Conservation (phyloP, 2,113 vertebrate species). For the Hippocampus mohnikei region DNA sequence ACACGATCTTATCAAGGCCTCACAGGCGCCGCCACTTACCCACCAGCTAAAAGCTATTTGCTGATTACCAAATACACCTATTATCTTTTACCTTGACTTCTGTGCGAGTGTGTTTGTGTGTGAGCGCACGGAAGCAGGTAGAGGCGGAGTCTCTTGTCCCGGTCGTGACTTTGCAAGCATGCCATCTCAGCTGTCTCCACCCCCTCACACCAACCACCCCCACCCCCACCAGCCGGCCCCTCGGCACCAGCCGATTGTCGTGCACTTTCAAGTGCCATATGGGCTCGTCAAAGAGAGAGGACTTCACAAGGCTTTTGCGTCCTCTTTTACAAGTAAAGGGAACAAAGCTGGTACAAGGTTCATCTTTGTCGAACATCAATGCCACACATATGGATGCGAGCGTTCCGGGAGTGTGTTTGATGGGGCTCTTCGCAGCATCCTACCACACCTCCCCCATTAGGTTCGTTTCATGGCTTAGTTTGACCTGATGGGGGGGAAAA, state of each 20-base stretch:
- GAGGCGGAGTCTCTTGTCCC: conserved; percentile 41
- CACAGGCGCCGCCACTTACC: conserved; percentile 73
- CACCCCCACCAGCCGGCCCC: background rate
- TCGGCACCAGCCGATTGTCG: background rate
- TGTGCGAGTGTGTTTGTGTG: conserved; percentile 19
- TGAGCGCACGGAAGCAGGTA: conserved; percentile 33
- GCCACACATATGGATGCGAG: background rate
- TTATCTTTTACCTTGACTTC: conserved; percentile 75
- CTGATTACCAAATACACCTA: conserved; percentile 83
- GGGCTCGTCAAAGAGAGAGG: conserved; percentile 26
- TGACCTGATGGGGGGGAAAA: background rate
- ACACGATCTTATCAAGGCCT: conserved; percentile 81
- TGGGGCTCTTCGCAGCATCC: background rate
- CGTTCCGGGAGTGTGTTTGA: background rate
- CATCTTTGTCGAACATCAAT: conserved; percentile 6
- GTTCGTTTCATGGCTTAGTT: background rate
- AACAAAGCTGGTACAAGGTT: conserved; percentile 11
- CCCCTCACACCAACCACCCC: background rate
- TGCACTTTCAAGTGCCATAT: conserved; percentile 33
- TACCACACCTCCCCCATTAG: background rate
- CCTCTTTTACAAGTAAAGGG: conserved; percentile 33
- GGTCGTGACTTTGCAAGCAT: conserved; percentile 59
- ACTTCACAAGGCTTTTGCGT: conserved; percentile 34
- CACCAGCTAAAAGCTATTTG: conserved; percentile 78
- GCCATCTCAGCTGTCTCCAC: conserved; percentile 42